phyloP scores from a whole-genome alignment of 2,113 vertebrate species.

The Lampris incognitus region DNA sequence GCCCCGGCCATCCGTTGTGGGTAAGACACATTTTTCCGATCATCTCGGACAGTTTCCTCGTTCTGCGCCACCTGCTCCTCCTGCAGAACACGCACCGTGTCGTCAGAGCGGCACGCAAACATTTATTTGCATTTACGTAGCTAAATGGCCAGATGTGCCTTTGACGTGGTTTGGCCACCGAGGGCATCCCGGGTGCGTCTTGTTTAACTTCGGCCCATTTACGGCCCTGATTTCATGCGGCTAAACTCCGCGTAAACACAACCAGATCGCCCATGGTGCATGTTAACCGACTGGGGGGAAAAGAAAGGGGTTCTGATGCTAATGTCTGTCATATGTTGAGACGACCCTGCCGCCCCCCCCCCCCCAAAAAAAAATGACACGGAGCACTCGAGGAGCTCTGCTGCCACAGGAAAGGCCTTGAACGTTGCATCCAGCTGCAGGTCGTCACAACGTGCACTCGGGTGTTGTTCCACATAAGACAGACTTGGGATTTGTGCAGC shows the following conservation, averaged over 20 bases:
- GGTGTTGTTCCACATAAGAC: conserved; percentile 40
- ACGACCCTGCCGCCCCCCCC: neutral
- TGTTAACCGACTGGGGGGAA: too few relatives aligned
- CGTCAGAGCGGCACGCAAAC: too few relatives aligned
- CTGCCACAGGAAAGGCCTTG: neutral
- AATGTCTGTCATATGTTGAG: neutral
- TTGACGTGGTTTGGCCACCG: too few relatives aligned
- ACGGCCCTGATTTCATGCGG: too few relatives aligned
- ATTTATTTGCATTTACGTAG: neutral
- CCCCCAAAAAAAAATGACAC: neutral
- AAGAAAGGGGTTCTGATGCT: neutral
- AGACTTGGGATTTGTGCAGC: conserved; percentile 42
- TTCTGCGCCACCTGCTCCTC: neutral
- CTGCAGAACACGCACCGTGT: neutral
- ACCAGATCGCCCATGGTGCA: too few relatives aligned
- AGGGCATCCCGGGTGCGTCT: too few relatives aligned
- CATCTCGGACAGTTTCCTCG: neutral
- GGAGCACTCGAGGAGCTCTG: neutral
- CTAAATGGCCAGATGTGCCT: too few relatives aligned
- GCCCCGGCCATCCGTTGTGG: neutral
- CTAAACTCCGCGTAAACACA: too few relatives aligned
- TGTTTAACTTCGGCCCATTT: neutral
- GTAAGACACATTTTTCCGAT: neutral
- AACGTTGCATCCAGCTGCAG: neutral
- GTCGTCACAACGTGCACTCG: too few relatives aligned